Evolutionary conservation across 2,113 vertebrate species (phyloP).

Genomic region (Lophura nycthemera): DNA sequence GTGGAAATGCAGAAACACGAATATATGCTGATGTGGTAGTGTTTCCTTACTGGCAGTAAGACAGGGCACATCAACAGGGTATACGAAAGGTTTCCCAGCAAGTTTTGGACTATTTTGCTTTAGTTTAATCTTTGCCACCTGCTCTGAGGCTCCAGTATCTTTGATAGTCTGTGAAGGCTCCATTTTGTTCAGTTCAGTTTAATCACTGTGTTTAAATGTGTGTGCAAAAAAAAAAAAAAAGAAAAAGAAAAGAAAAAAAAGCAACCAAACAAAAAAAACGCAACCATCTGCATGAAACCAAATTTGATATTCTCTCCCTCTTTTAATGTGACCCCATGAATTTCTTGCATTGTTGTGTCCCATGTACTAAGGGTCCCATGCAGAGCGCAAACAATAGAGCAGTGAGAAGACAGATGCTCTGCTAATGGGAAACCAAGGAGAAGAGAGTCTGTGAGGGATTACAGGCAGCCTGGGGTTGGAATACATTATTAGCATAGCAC

Average conservation of each 20-base stretch:
- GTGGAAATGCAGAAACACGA: neutral
- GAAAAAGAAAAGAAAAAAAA: neutral
- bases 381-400: constrained; percentile 64
- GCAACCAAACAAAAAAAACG: neutral
- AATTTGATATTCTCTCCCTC: constrained; percentile 51
- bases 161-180: neutral
- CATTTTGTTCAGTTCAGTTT: neutral
- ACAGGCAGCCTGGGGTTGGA: constrained; percentile 63
- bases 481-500: constrained; percentile 64
- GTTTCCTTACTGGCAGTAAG: neutral
- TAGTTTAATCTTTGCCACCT: constrained; percentile 32
- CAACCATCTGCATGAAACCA: constrained; percentile 47
- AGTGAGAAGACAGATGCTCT: constrained; percentile 67
- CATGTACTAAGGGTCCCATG: constrained; percentile 50
- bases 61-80: neutral
- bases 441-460: constrained; percentile 66
- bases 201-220: neutral
- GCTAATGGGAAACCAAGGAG: constrained; percentile 65
- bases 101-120: constrained; percentile 13
- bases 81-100: neutral
- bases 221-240: neutral
- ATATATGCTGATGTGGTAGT: neutral
- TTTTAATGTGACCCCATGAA: constrained; percentile 31
- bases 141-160: neutral
- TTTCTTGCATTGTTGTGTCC: constrained; percentile 59